Base-by-base conservation (phyloP, 2,888 invertebrate genomes). In the Spatulosminthurus flaviceps region DNA sequence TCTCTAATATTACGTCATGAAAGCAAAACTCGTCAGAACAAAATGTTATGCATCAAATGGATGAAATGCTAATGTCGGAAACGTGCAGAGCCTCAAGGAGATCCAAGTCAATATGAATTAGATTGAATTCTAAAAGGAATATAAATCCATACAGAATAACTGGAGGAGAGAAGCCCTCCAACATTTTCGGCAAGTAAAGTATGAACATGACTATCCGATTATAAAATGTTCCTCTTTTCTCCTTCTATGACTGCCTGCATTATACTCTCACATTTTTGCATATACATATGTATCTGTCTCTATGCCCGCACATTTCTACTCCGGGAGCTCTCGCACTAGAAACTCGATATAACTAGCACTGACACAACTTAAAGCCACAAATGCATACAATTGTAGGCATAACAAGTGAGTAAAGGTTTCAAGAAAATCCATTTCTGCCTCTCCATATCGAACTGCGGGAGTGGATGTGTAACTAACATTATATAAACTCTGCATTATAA, bases 351-450 rank as follows among this genome's bases (percentile, higher is more conserved):
- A 19, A 2, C 51, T 51, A 51, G 19, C 41, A n/a, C 51, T 51
- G 51, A 51, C 51, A n/a, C 16, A 9, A 51, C 51, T 51, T 16
- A 51, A 51, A 51, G 51, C 51, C 51, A 51, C 51, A 51, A 51
- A 51, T 51, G 51, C 51, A 51, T n/a, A 51, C n/a, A 51, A n/a
- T 2, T 51, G n/a, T 51, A 51, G 19, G 51, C 51, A 51, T 51
- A 51, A n/a, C 34, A 16, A 2, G n/a, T 51, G 51, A n/a, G n/a
- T 51, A 51, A 51, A 51, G 51, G 51, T 51, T 51, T 51, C 5
- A 51, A 51, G 51, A 51, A 51, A 51, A 51, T 51, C 51, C 51
- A 51, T 51, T 51, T 51, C 51, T 51, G 51, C 51, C 51, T n/a
- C 51, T 51, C 51, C 51, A 51, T 19, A 51, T 51, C 51, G 51